phyloP scores from a whole-genome alignment of 1,140 invertebrate species.

The Holotrichia oblita region DNA sequence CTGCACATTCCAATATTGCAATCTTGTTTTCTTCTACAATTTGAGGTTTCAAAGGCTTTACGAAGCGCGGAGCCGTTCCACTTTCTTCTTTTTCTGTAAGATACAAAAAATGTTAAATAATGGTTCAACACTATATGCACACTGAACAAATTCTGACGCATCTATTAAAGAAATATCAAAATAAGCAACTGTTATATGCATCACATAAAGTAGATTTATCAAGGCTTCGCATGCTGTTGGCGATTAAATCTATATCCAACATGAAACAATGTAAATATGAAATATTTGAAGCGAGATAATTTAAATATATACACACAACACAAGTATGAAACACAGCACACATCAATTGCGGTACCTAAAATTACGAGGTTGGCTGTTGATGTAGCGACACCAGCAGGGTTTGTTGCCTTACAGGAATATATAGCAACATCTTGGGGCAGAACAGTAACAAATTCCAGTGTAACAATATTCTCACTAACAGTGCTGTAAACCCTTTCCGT shows the following conservation, averaged over 20 bases:
- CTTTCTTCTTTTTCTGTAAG: constrained; percentile 71
- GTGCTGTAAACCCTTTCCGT: constrained; percentile 71
- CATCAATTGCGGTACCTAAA: constrained; percentile 65
- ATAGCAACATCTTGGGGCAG: constrained; percentile 77
- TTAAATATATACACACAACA: constrained; percentile 36
- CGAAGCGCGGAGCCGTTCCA: constrained; percentile 71
- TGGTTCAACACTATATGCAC: background rate
- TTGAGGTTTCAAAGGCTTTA: constrained; percentile 72
- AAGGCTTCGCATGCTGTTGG: background rate
- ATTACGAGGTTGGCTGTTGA: constrained; percentile 79
- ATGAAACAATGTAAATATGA: background rate
- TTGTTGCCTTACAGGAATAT: constrained; percentile 82
- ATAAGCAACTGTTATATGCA: constrained; percentile 10
- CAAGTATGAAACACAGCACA: constrained; percentile 43
- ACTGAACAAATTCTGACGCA: background rate
- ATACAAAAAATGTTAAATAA: constrained; percentile 40
- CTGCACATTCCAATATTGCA: constrained; percentile 70
- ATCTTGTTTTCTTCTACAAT: constrained; percentile 70
- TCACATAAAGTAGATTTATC: background rate
- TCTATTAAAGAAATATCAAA: background rate
- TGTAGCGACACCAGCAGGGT: constrained; percentile 80
- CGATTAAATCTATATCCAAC: background rate
- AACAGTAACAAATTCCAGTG: constrained; percentile 72
- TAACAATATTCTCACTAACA: constrained; percentile 69
- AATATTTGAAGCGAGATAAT: constrained; percentile 39